These are phyloP conservation scores for Penelope pileata DNA, from an alignment of 2,113 vertebrate species.

Conservation along the genomic window DNA sequence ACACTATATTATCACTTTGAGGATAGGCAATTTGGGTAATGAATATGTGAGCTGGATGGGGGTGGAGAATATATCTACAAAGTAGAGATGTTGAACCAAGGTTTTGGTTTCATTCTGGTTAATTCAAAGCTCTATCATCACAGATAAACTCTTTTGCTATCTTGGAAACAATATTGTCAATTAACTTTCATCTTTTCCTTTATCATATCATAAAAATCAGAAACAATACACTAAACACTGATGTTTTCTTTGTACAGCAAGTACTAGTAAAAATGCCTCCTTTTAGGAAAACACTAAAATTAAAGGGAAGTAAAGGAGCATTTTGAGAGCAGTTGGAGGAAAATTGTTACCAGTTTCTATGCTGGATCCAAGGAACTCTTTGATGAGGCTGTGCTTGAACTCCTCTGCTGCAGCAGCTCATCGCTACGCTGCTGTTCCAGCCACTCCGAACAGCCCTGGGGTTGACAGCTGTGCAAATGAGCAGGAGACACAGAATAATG, in stretches of 20 bases:
- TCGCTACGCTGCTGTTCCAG: not conserved
- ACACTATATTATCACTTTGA: slow-evolving; percentile 81
- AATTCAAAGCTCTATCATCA: slow-evolving; percentile 62
- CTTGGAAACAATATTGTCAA: slow-evolving; percentile 68
- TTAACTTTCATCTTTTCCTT: slow-evolving; percentile 64
- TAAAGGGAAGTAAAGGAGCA: not conserved
- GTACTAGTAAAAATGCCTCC: not conserved
- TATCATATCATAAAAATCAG: slow-evolving; percentile 52
- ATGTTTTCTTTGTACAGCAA: not conserved
- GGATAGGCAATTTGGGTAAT: slow-evolving; percentile 83
- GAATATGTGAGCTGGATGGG: slow-evolving; percentile 77
- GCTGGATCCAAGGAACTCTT: not conserved
- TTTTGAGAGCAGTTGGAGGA: not conserved
- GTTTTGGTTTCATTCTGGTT: slow-evolving; percentile 59
- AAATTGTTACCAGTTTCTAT: not conserved
- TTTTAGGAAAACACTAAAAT: slow-evolving; percentile 5
- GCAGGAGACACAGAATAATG: not conserved
- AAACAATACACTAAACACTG: slow-evolving; percentile 48
- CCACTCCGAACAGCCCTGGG: not conserved
- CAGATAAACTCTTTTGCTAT: slow-evolving; percentile 32
- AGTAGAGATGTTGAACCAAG: slow-evolving; percentile 70
- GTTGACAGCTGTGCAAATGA: not conserved
- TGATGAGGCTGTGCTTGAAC: not conserved
- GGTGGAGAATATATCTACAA: slow-evolving; percentile 65
- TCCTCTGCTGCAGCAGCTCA: not conserved